Evolutionary conservation across 1,140 invertebrate species (phyloP), one percentile per base, ranked within the genome.

Genomic region (Oscheius sp.): DNA sequence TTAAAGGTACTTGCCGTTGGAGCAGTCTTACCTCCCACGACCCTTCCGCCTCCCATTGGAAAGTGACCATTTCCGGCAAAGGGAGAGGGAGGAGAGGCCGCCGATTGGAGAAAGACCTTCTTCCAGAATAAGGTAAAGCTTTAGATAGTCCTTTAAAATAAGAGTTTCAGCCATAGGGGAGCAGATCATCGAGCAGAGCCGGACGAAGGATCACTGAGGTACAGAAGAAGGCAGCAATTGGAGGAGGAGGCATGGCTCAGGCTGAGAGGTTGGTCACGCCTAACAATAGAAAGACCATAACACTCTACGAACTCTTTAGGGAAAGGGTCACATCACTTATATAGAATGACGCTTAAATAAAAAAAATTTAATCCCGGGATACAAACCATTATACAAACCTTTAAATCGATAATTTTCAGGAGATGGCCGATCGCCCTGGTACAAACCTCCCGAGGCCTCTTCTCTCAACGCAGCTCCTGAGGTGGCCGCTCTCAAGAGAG

Each of bases 31-130:
- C 71, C 72, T 83, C 3, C 78, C 82, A 34, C 59, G 71, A 28
- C 78, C 81, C 59, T 76, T 83, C 42, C 73, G 79, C 36, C 71
- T 84, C 59, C 77, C 77, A 28, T 55, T 83, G 34, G 82, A 83
- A 76, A 79, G 77, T 38, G 82, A 83, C 49, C 68, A 58, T 46
- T 82, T 75, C 42, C 42, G 68, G 32, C 38, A 26, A 34, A 75
- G 76, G 34, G 18, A 77, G 67, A 45, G 58, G 28, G 46, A 70
- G 28, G 66, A 70, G 32, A n/a, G n/a, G n/a, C n/a, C n/a, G n/a
- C 61, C 63, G 42, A 68, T 63, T 36, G 75, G 31, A 29, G 73
- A 58, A 42, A 49, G 35, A 42, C 68, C 69, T 23, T 69, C 66
- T 42, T 49, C 32, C n/a, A 58, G 52, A 61, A n/a, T n/a, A n/a